Evolutionary conservation across 1,140 invertebrate genomes (phyloP).

Genomic region (Drosophila pseudoobscura): DNA sequence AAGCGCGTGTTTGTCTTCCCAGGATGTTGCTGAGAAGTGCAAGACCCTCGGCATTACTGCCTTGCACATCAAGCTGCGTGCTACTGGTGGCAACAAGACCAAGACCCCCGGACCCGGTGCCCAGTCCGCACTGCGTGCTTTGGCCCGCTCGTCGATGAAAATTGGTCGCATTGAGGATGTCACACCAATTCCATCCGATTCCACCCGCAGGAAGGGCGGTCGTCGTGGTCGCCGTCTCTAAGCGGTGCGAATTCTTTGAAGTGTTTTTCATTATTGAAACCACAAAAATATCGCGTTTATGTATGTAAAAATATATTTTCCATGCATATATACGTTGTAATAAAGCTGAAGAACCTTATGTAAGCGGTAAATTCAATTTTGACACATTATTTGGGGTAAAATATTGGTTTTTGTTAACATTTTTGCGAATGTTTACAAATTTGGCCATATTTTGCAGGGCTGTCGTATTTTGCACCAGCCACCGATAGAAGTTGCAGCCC

Average conservation of each 20-base stretch:
- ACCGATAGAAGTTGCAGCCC: slow-evolving; percentile 22
- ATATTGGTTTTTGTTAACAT: not conserved
- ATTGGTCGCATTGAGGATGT: slow-evolving; percentile 99
- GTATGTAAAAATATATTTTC: slow-evolving; percentile 37
- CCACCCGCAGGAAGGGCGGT: slow-evolving; percentile 99
- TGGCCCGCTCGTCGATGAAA: slow-evolving; percentile 99
- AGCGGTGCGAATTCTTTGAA: slow-evolving; percentile 55
- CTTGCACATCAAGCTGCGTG: slow-evolving; percentile 98
- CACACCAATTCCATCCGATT: slow-evolving; percentile 99
- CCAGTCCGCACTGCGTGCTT: slow-evolving; percentile 97
- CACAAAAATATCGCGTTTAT: slow-evolving; percentile 28
- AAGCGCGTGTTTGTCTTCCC: slow-evolving; percentile 45
- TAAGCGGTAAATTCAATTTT: slow-evolving; percentile 4
- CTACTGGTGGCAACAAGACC: slow-evolving; percentile 99
- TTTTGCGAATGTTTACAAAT: slow-evolving; percentile 36
- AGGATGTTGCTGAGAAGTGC: slow-evolving; percentile 99
- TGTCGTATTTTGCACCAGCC: slow-evolving; percentile 4
- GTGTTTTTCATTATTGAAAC: slow-evolving; percentile 3
- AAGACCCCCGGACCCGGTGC: slow-evolving; percentile 99
- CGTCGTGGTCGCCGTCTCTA: slow-evolving; percentile 99
- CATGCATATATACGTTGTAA: slow-evolving; percentile 36
- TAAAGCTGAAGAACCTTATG: slow-evolving; percentile 39
- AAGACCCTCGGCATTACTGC: slow-evolving; percentile 98
- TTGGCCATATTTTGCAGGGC: not conserved
- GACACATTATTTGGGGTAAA: not conserved